Evolutionary conservation across 2,797 vertebrate species (phyloP).

Genomic region (Aeoliscus strigatus): DNA sequence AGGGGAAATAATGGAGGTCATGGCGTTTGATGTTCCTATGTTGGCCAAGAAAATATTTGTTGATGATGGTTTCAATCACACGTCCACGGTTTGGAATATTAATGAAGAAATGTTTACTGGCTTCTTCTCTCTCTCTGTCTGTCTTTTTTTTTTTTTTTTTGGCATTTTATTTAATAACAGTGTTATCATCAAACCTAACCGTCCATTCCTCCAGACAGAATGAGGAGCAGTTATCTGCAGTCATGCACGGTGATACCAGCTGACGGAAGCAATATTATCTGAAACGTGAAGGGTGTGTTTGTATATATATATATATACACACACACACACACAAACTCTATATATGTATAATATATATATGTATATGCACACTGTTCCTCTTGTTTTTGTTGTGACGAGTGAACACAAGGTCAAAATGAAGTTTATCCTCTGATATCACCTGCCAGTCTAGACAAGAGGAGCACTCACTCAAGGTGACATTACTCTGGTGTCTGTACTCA

Average conservation of each 20-base stretch:
- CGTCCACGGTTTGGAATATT: constrained; percentile 53
- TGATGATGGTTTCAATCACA: constrained; percentile 69
- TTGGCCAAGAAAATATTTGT: constrained; percentile 61
- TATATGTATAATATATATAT: not conserved
- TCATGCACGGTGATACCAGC: constrained; percentile 41
- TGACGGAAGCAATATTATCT: constrained; percentile 60
- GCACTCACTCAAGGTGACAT: constrained; percentile 72
- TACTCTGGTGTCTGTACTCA: constrained; percentile 64
- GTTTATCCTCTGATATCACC: constrained; percentile 74
- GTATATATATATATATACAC: constrained; percentile 9
- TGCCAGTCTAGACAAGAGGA: constrained; percentile 70
- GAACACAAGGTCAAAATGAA: constrained; percentile 69
- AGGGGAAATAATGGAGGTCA: constrained; percentile 73
- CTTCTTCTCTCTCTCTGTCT: too few species aligned
- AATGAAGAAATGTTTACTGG: constrained; percentile 55
- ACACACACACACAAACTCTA: too few species aligned
- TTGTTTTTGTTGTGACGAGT: constrained; percentile 71
- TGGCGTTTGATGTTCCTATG: constrained; percentile 64
- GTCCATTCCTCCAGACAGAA: constrained; percentile 35
- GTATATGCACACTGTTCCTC: too few species aligned
- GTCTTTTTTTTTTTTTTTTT: too few species aligned
- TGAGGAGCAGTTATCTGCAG: constrained; percentile 46
- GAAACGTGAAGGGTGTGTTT: constrained; percentile 50
- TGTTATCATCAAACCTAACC: constrained; percentile 45
- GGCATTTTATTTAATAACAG: constrained; percentile 56